These are phyloP conservation scores for Chelonoidis abingdonii DNA, from an alignment of 2,113 vertebrate species.

Conservation along the genomic window DNA sequence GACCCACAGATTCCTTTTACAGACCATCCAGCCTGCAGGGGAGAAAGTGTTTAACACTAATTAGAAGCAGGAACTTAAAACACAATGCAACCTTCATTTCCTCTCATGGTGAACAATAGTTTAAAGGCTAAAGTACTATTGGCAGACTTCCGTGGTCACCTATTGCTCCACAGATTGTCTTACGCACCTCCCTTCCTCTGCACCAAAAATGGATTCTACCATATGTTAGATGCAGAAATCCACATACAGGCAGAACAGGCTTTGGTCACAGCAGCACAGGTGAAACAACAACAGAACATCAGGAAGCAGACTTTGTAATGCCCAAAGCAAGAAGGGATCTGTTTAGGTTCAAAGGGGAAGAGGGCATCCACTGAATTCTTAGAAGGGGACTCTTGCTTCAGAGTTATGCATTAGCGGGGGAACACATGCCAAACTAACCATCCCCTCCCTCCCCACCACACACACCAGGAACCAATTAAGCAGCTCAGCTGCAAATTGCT, in stretches of 20 bases:
- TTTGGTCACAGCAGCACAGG: background rate
- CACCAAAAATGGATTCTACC: background rate
- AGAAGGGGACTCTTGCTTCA: background rate
- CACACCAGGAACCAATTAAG: background rate
- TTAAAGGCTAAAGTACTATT: constrained; percentile 35
- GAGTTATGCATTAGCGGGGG: background rate
- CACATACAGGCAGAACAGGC: background rate
- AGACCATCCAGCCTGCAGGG: constrained; percentile 12
- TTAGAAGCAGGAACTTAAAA: constrained; percentile 47
- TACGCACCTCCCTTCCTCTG: background rate
- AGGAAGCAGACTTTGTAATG: background rate
- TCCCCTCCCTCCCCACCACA: fast-evolving
- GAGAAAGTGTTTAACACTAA: constrained; percentile 46
- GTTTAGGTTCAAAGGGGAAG: background rate
- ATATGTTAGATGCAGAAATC: background rate
- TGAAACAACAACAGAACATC: background rate
- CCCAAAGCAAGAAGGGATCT: background rate
- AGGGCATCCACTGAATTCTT: background rate
- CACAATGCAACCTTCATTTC: constrained; percentile 26
- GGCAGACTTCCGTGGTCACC: constrained; percentile 17
- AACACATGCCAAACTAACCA: background rate
- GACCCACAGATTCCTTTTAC: constrained; percentile 37
- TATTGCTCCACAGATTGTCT: background rate
- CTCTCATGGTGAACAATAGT: constrained; percentile 25
- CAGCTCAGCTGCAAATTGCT: background rate